Conservation (phyloP, 2,888 invertebrate species). For the Bellardia pandia region DNA sequence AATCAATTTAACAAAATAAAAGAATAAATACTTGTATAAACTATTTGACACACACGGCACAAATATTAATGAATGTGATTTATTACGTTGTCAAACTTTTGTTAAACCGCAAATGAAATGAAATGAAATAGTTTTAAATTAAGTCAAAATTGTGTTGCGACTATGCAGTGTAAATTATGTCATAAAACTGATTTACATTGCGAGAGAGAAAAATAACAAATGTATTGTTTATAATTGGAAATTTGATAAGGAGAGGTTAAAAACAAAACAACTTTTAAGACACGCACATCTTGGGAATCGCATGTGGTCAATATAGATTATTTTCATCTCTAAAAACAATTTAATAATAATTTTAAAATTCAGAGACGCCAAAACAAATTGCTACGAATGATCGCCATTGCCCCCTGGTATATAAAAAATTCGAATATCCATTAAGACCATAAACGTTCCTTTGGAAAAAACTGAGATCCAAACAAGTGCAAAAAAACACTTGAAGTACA, state of each 20-base stretch:
- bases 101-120: slow-evolving; percentile 40
- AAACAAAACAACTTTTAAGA: background rate
- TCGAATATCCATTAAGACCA: too few species aligned
- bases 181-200: slow-evolving; percentile 26
- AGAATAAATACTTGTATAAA: background rate
- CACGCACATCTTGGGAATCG: background rate
- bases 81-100: slow-evolving; percentile 48
- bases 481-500: too few species aligned
- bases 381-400: too few species aligned
- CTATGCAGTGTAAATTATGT: slow-evolving; percentile 41
- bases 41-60: slow-evolving; percentile 50
- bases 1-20: slow-evolving; percentile 31
- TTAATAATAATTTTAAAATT: too few species aligned
- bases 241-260: background rate
- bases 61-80: slow-evolving; percentile 46
- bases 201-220: background rate
- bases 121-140: slow-evolving; percentile 31
- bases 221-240: slow-evolving; percentile 10
- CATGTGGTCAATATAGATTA: slow-evolving; percentile 12
- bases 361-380: too few species aligned
- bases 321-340: background rate
- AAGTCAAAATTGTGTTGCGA: slow-evolving; percentile 19
- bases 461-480: too few species aligned
- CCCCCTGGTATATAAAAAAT: too few species aligned
- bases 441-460: too few species aligned